A percentile compares a stretch with the other conserved stretches of the same genome.
Conservation (phyloP, 92 coral and sea anemone species). For the Epizoanthus ramosus region DNA sequence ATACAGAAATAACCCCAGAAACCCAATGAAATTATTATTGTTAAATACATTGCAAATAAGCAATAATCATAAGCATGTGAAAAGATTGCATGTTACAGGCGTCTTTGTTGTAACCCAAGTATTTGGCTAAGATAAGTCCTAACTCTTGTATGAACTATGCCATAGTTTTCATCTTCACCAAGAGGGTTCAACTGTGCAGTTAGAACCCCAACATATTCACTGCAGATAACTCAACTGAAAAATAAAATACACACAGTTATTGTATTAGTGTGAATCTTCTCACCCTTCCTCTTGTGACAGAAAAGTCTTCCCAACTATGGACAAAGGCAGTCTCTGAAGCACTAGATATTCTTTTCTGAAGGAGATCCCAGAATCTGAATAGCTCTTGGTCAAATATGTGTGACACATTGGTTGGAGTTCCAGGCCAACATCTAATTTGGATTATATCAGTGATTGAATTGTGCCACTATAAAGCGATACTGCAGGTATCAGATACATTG, state of each 20-base stretch:
- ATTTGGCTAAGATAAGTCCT: too few species aligned
- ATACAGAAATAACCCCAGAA: too few species aligned
- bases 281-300: slow-evolving; percentile 54
- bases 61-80: too few species aligned
- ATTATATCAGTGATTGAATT: neutral
- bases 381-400: slow-evolving; percentile 47
- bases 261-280: neutral
- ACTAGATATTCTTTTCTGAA: slow-evolving; percentile 58
- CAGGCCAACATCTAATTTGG: slow-evolving; percentile 52
- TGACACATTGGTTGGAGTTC: slow-evolving; percentile 25
- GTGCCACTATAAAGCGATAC: slow-evolving; percentile 16
- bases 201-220: too few species aligned
- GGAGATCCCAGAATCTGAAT: slow-evolving; percentile 43
- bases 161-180: too few species aligned
- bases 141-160: too few species aligned
- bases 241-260: neutral
- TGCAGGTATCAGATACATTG: slow-evolving; percentile 29
- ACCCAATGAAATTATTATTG: too few species aligned
- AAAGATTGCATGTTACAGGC: too few species aligned
- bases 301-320: slow-evolving; percentile 45
- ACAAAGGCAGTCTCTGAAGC: slow-evolving; percentile 50
- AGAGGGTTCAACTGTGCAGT: too few species aligned
- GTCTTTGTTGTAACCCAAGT: too few species aligned
- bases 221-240: too few species aligned
- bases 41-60: too few species aligned